A percentile compares a stretch with the other conserved stretches of the same genome.
These are phyloP conservation scores for Epistrophe grossulariae DNA, from an alignment of 2,888 invertebrate species.

Conservation along the genomic window DNA sequence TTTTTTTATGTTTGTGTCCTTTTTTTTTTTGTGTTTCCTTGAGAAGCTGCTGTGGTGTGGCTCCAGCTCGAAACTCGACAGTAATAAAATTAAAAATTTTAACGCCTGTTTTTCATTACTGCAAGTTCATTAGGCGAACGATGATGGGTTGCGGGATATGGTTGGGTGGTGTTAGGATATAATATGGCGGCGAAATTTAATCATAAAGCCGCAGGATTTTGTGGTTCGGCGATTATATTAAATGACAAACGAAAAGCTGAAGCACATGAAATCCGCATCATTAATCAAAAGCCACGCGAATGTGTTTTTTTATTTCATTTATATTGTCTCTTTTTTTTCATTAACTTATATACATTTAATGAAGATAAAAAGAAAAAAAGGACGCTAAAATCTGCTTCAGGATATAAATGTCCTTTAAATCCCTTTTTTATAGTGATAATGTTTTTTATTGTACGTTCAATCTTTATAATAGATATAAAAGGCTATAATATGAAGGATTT, in stretches of 20 bases:
- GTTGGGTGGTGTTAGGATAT: background rate
- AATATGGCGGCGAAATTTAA: conserved; percentile 40
- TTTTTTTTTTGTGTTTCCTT: conserved; percentile 10
- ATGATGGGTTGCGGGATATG: background rate
- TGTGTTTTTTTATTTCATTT: conserved; percentile 68
- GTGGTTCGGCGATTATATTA: conserved; percentile 35
- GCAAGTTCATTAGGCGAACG: conserved; percentile 66
- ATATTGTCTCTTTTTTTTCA: conserved; percentile 58
- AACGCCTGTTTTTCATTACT: conserved; percentile 73
- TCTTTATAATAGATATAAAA: background rate
- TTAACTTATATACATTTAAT: conserved; percentile 48
- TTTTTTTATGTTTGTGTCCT: conserved; percentile 32
- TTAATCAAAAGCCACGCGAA: conserved; percentile 73
- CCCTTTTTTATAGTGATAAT: conserved; percentile 47
- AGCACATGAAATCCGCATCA: conserved; percentile 68
- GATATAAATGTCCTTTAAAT: conserved; percentile 63
- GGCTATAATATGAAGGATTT: conserved; percentile 1
- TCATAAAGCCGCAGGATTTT: conserved; percentile 51
- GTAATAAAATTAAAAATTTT: conserved; percentile 72
- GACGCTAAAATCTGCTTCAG: conserved; percentile 47
- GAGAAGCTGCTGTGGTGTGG: background rate
- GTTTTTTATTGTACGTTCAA: background rate
- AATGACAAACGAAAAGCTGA: conserved; percentile 41
- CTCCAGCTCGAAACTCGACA: background rate
- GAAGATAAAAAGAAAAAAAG: conserved; percentile 32